These are phyloP conservation scores for Knipowitschia caucasica DNA, from an alignment of 2,797 vertebrate genomes.

Conservation along the genomic window DNA sequence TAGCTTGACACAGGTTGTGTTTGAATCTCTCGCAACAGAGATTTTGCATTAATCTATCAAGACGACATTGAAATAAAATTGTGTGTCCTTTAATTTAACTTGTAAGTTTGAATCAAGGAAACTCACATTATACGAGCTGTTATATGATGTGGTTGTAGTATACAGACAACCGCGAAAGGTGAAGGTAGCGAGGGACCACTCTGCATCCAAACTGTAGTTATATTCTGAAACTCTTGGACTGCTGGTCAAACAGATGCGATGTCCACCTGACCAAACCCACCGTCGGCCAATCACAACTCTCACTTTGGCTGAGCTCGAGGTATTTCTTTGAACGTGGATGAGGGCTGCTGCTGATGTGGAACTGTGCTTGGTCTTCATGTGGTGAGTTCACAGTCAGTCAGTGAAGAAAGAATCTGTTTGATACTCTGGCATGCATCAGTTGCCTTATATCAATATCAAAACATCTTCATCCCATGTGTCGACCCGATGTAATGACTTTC, in stretches of 20 bases:
- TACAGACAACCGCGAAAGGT: too few species aligned
- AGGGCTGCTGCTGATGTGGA: not conserved
- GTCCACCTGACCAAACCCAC: conserved; percentile 4
- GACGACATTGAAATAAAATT: too few species aligned
- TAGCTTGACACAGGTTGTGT: too few species aligned
- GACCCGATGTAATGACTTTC: not conserved
- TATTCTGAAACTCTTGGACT: not conserved
- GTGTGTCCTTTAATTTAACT: too few species aligned
- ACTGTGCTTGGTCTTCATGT: not conserved
- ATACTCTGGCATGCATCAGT: not conserved
- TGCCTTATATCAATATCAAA: conserved; percentile 3
- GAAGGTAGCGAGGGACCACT: too few species aligned
- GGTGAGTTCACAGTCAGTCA: not conserved
- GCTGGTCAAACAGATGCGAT: not conserved
- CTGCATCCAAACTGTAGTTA: too few species aligned
- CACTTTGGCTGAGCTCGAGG: not conserved
- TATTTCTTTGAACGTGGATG: not conserved
- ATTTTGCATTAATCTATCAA: too few species aligned
- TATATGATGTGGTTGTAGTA: too few species aligned
- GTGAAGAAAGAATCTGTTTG: not conserved
- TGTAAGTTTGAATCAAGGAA: too few species aligned
- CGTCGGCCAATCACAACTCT: conserved; percentile 1
- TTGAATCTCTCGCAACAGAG: too few species aligned
- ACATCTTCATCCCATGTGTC: not conserved
- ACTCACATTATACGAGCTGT: too few species aligned